A percentile compares a stretch with the other conserved stretches of the same genome.
phyloP scores from a whole-genome alignment of 2,888 invertebrate genomes.

The Bombylius discolor region DNA sequence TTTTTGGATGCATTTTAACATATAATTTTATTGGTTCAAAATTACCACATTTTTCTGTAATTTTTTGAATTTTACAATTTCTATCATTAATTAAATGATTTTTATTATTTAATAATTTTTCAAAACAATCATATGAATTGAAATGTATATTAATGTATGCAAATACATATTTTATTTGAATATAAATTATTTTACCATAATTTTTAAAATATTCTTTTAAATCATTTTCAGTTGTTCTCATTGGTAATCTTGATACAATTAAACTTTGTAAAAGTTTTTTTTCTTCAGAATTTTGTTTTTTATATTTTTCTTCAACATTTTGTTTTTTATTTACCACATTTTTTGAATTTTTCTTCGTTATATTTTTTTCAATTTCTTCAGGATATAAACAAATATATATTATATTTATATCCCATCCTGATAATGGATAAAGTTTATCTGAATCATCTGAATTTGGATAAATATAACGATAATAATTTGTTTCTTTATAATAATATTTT shows the following conservation, averaged over 20 bases:
- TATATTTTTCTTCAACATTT: no score
- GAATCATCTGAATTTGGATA: not conserved
- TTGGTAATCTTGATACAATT: not conserved
- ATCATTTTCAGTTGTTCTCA: not conserved
- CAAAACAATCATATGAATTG: not conserved
- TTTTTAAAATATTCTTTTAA: not conserved
- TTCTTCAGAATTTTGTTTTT: no score
- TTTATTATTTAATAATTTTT: not conserved
- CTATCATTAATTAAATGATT: not conserved
- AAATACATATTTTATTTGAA: not conserved
- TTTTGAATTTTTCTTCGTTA: not conserved
- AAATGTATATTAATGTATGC: not conserved
- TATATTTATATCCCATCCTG: not conserved
- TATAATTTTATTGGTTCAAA: not conserved
- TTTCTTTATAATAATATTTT: not conserved
- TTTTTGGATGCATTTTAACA: not conserved
- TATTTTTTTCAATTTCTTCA: no score
- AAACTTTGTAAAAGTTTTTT: not conserved
- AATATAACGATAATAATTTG: not conserved
- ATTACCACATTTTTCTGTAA: not conserved
- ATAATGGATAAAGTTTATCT: not conserved
- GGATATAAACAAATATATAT: not conserved
- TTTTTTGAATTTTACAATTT: not conserved
- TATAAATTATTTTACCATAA: not conserved
- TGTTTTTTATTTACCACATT: not conserved